phyloP scores from a whole-genome alignment of 2,888 invertebrate species.

The Brachylomia viminalis region DNA sequence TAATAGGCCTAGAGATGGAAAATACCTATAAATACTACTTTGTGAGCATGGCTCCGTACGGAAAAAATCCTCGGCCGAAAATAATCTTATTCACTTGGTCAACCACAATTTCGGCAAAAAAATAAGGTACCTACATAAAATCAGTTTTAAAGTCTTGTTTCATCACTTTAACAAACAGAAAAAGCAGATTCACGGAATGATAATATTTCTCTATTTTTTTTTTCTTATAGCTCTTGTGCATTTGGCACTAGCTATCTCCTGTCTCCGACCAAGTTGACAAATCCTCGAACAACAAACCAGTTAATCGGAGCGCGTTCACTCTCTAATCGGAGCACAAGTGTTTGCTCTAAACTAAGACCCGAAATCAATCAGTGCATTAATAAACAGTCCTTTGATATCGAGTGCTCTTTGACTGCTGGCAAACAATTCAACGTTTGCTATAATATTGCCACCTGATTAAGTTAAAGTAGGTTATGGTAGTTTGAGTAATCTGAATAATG shows the following conservation, averaged over 20 bases:
- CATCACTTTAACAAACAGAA: neutral
- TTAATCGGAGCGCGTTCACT: conserved; percentile 10
- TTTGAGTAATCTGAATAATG: neutral
- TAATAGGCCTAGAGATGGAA: neutral
- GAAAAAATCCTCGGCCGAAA: neutral
- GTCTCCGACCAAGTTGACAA: neutral
- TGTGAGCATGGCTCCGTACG: neutral
- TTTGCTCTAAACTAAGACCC: conserved; percentile 41
- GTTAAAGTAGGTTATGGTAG: too few species aligned
- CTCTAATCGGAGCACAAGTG: conserved; percentile 47
- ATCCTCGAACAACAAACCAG: conserved; percentile 27
- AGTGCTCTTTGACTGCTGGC: conserved; percentile 44
- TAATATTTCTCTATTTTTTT: neutral
- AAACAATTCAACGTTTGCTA: conserved; percentile 36
- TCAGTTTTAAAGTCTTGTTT: neutral
- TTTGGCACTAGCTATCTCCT: neutral
- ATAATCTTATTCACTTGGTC: neutral
- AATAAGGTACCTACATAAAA: neutral
- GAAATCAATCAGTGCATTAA: conserved; percentile 46
- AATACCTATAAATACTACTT: neutral
- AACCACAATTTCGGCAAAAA: neutral
- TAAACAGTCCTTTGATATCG: conserved; percentile 49
- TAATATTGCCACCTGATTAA: neutral
- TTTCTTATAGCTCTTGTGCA: too few species aligned
- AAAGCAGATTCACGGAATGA: neutral